Evolutionary conservation across 37 sponge, comb jelly and placozoan genomes (phyloP).

Genomic region (Beroe ovata): DNA sequence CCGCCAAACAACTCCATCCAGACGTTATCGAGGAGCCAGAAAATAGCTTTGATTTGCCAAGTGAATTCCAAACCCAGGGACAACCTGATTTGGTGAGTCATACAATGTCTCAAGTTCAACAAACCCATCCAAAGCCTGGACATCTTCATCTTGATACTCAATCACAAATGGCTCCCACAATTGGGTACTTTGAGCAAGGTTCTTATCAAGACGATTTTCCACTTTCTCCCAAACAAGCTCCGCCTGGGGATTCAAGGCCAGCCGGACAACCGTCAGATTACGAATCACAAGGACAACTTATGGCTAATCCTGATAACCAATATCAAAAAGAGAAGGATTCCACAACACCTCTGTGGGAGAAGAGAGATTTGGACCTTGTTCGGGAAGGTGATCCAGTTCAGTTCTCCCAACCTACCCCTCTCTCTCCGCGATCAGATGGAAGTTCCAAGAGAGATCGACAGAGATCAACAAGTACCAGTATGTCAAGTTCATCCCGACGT

Average conservation of each 20-base stretch:
- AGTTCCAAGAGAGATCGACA: not conserved
- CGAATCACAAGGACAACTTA: not conserved
- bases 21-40: not conserved
- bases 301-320: constrained; percentile 37
- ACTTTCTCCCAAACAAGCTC: too few relatives aligned
- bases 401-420: not conserved
- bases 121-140: not conserved
- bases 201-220: too few relatives aligned
- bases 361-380: not conserved
- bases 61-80: not conserved
- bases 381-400: not conserved
- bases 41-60: not conserved
- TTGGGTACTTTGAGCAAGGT: too few relatives aligned
- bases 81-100: too few relatives aligned
- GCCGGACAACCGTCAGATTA: not conserved
- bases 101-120: not conserved
- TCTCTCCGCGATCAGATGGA: not conserved
- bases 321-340: constrained; percentile 32
- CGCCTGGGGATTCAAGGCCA: too few relatives aligned
- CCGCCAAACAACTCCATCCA: not conserved
- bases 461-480: not conserved
- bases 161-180: too few relatives aligned
- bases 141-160: not conserved
- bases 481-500: not conserved
- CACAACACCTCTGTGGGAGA: constrained; percentile 65